Evolutionary conservation across 2,113 vertebrate genomes (phyloP), one percentile per base, ranked within the genome.

Genomic region (Nyctereutes procyonoides): DNA sequence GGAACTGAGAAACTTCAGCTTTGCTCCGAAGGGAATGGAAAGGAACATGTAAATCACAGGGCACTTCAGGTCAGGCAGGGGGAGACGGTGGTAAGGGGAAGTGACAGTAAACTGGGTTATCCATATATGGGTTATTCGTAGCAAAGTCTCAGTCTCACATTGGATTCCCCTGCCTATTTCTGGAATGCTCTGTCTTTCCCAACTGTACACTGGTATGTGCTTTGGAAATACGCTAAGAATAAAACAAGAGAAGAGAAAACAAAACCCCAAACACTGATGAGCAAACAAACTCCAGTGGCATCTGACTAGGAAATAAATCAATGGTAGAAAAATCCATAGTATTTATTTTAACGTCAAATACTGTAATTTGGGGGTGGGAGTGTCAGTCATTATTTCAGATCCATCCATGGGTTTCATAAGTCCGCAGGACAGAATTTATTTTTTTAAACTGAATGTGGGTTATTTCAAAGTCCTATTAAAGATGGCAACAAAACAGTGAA

Each of bases 171-270:
- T 80, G 80, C 22, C 55, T 90, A 82, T 96, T 97, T 98, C 92
- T 96, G 96, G 96, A 97, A 95, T 95, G 58, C n/a, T 87, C 92
- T 79, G 51, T 96, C 79, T 96, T 95, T 97, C 85, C 95, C 90
- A 96, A 95, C 95, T 96, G 92, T 95, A 97, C 17, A 24, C 95
- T 96, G 96, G 86, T 76, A 95, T 95, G 63, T 60, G 80, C 88
- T 69, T 95, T 97, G 96, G 76, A 97, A 96, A 92, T 65, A 73
- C 63, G 95, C 83, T 96, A 97, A 95, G 83, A 96, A 96, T 93
- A 95, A 97, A 84, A 92, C 8, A 81, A 69, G 76, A 76, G 43
- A 79, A 93, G 94, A 94, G 32, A 65, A 85, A 73, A 77, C 24
- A 90, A 88, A 95, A 20, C 5, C 32, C 12, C 17, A 93, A 95